phyloP scores from a whole-genome alignment of 2,888 invertebrate genomes.

The Idaea straminata region DNA sequence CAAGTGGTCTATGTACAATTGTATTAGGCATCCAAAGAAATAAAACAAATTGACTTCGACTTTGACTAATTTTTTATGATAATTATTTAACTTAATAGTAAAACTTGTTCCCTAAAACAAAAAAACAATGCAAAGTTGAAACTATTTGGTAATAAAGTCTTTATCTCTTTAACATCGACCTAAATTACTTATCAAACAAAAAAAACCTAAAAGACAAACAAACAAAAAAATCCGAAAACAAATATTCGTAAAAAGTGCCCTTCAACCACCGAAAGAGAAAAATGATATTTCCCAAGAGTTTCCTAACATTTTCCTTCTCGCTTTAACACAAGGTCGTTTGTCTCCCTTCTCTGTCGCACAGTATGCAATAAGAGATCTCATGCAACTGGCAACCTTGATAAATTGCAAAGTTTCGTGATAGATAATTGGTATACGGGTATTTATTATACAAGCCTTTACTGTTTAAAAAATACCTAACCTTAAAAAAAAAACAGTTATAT shows the following conservation, averaged over 20 bases:
- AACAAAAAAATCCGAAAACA: constrained; percentile 42
- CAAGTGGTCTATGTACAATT: too few relatives aligned
- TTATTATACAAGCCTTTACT: constrained; percentile 62
- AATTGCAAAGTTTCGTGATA: constrained; percentile 78
- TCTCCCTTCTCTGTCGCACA: constrained; percentile 63
- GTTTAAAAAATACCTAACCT: constrained; percentile 35
- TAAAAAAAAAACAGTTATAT: constrained; percentile 17
- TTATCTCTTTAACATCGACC: constrained; percentile 59
- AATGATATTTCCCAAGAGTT: constrained; percentile 77
- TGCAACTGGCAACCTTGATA: constrained; percentile 77
- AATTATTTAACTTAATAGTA: constrained; percentile 33
- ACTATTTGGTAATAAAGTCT: constrained; percentile 18
- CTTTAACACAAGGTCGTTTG: constrained; percentile 63
- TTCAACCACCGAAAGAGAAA: constrained; percentile 74
- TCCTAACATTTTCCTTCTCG: constrained; percentile 68
- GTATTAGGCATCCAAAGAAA: too few relatives aligned
- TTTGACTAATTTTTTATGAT: constrained; percentile 10
- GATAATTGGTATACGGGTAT: constrained; percentile 75
- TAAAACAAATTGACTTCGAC: too few relatives aligned
- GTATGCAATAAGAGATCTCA: constrained; percentile 76
- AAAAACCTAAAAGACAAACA: constrained; percentile 43
- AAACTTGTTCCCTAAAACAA: neutral
- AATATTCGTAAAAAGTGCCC: constrained; percentile 72
- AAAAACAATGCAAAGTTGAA: neutral
- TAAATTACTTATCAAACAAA: constrained; percentile 56